phyloP scores from a whole-genome alignment of 2,888 invertebrate genomes.

The Athetis lepigone region DNA sequence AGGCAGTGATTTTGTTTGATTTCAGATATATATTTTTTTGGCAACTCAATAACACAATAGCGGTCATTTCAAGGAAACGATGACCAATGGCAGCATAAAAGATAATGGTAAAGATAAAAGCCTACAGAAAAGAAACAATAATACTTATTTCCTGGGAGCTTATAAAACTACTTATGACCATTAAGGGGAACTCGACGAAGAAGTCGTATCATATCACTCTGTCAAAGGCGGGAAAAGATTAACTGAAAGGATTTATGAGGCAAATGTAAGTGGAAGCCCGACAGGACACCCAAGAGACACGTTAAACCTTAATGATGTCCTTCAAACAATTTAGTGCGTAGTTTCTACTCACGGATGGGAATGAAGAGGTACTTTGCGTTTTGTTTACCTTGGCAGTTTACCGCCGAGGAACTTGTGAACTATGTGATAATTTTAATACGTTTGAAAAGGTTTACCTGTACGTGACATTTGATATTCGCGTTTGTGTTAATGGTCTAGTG shows the following conservation, averaged over 20 bases:
- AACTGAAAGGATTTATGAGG: constrained; percentile 46
- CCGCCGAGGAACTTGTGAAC: not conserved
- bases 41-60: too few relatives aligned
- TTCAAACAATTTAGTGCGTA: constrained; percentile 48
- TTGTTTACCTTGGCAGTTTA: constrained; percentile 19
- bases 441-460: not conserved
- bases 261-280: constrained; percentile 38
- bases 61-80: not conserved
- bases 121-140: not conserved
- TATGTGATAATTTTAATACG: constrained; percentile 1
- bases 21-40: too few relatives aligned
- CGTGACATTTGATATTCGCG: too few relatives aligned
- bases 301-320: constrained; percentile 48
- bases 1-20: too few relatives aligned
- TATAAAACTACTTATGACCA: not conserved
- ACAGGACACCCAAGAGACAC: constrained; percentile 47
- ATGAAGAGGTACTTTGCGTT: not conserved
- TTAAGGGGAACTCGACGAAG: constrained; percentile 8
- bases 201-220: constrained; percentile 29
- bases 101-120: not conserved
- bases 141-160: constrained; percentile 1
- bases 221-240: constrained; percentile 31
- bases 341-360: constrained; percentile 23
- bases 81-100: too few relatives aligned
- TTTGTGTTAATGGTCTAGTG: too few relatives aligned